Base-by-base conservation (phyloP, 2,888 invertebrate species). In the Apodemia zela region DNA sequence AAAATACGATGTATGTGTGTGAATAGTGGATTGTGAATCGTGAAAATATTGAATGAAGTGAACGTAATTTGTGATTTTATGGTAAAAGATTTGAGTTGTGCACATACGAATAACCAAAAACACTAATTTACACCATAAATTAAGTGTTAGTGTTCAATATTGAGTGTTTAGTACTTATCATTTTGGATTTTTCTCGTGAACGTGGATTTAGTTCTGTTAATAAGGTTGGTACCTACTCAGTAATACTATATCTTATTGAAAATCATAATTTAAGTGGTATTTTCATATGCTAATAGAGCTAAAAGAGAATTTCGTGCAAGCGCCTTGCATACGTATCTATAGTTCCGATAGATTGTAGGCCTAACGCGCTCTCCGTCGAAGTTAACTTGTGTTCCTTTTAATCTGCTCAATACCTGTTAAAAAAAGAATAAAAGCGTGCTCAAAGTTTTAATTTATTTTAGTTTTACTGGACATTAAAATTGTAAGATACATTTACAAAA, bases 181-280 rank as follows among this genome's bases (percentile, higher is more conserved):
- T 68, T 72, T 84, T 87, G 89, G 87, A 89, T 89, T 87, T 82
- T 69, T 71, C 72, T 70, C 72, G 73, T 80, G 77, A 73, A 82
- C 76, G 79, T 79, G 82, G 79, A 85, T 80, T 84, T 71, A 73
- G 71, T 72, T 67, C 80, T 78, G 84, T 70, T 75, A 67, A 73
- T 78, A 80, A 90, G 90, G 90, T 90, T 79, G 71, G 63, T 65
- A 21, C 3, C 1, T 0, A 10, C 51, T 51, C 4, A 3, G 5
- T 11, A 18, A 11, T 51, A 51, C 11, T 21, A 51, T 51, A 18
- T 17, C 17, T 8, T 17, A 47, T 1, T 18, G 13, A 13, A 33
- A 38, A 45, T 45, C 21, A 21, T 21, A 54, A 15, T 15, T 21
- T 18, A 54, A 25, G 13, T 21, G 10, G 6, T 21, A 54, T 54